Percentiles rank a stretch among this genome's conserved stretches.
These are phyloP conservation scores for Trissonchulus sp. DNA, from an alignment of 2,888 invertebrate genomes.

Conservation along the genomic window DNA sequence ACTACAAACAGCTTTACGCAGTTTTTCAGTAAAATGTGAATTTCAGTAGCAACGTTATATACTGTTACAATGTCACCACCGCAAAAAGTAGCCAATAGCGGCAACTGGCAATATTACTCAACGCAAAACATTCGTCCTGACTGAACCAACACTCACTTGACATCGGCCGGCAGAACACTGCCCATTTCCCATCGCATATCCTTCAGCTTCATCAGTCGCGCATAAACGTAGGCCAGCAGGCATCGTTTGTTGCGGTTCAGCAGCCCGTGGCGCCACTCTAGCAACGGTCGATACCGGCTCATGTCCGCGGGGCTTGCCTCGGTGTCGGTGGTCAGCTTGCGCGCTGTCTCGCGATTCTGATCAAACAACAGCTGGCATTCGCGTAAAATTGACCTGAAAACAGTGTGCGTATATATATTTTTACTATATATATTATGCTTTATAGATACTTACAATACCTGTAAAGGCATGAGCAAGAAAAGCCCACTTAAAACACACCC, in stretches of 20 bases:
- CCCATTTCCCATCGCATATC: slow-evolving; percentile 94
- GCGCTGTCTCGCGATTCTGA: background rate
- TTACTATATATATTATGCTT: too few relatives aligned
- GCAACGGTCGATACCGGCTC: slow-evolving; percentile 5
- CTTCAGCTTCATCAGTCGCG: slow-evolving; percentile 70
- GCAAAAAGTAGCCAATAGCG: too few relatives aligned
- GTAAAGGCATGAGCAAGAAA: too few relatives aligned
- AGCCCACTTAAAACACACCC: too few relatives aligned
- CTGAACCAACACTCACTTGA: background rate
- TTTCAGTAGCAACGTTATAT: too few relatives aligned
- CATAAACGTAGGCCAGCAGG: slow-evolving; percentile 65
- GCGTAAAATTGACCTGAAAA: background rate
- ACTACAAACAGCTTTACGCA: too few relatives aligned
- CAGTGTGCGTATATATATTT: background rate
- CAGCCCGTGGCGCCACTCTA: slow-evolving; percentile 65
- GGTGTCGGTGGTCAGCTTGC: background rate
- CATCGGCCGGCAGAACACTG: slow-evolving; percentile 60
- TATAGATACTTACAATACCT: too few relatives aligned
- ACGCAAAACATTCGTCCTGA: too few relatives aligned
- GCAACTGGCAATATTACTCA: too few relatives aligned
- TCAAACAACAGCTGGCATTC: background rate
- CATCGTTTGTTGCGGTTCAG: slow-evolving; percentile 83
- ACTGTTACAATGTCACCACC: too few relatives aligned
- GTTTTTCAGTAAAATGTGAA: too few relatives aligned
- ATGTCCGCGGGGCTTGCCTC: background rate